Evolutionary conservation across 2,888 invertebrate genomes (phyloP), one percentile per base, ranked within the genome.

Genomic region (Cheilosia vernalis): DNA sequence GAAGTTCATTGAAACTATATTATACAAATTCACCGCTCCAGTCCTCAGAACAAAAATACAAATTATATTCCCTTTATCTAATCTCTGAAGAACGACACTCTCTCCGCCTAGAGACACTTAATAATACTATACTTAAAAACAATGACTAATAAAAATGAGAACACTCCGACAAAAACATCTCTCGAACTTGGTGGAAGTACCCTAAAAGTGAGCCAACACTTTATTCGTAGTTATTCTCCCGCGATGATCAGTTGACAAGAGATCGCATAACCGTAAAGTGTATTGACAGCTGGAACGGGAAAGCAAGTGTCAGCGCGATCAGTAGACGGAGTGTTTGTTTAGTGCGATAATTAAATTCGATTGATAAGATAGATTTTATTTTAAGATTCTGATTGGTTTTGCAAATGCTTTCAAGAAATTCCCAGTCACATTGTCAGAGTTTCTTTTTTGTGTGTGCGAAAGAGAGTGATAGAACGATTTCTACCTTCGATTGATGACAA

Each of bases 11-110:
- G 6, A 17, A 6, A 27, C n/a, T 15, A 9, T 27, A 55, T 17
- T 17, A 9, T 10, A 13, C 15, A 10, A 17, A 15, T 10, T 10
- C 51, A 4, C 2, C 24, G 13, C 15, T 24, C 24, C 24, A 24
- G 1, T 10, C 61, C 17, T 7, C 10, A 4, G 1, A 30, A 17
- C 2, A 30, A 19, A 10, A 2, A 30, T 30, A 0, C 13, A 19
- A 44, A 47, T 30, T 69, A 47, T 47, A 47, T 33, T 56, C 30
- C 33, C 30, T 10, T 70, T 60, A 70, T 70, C 70, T 70, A 51
- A 70, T 70, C 69, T 56, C 4, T n/a, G 37, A 15, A 58, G 37
- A 37, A 58, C 19, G 44, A 37, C 27, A 42, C 53, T 64, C 49
- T 30, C 55, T 13, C 17, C 9, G 7, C 9, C 9, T 9, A 47